Base-by-base conservation (phyloP, 2,888 invertebrate species). In the Aporophyla lueneburgensis region DNA sequence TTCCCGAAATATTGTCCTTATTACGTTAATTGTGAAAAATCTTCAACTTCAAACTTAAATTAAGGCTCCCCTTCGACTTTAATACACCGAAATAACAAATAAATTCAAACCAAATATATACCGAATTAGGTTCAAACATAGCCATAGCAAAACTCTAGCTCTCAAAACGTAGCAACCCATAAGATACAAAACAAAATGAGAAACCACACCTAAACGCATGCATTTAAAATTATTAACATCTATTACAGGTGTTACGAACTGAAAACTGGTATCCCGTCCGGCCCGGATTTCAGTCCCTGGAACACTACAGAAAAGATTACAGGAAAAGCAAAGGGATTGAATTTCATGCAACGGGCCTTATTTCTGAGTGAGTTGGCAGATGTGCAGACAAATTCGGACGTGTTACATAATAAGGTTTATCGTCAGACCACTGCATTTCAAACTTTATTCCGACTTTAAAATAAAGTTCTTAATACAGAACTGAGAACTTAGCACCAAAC, bases 281-380 rank as follows among this genome's bases (percentile, higher is more conserved):
- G 12, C 67, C 80, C 1, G 84, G 76, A 27, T 86, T 84, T 43
- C 54, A 61, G 10, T 86, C 84, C 10, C 74, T 84, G 6, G 76
- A 67, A 33, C 33, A 86, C 46, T 84, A 86, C 49, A 80, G 80
- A 71, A 86, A 74, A 54, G n/a, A 61, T 4, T 71, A 56, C 2
- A 84, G 58, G 10, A 69, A 61, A 71, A 54, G 3, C 12, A 80
- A 68, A 59, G 81, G 84, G 3, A 33, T 71, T 10, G 21, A 58
- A 0, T 54, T 78, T 12, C 46, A 56, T 10, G 63, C 67, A 19
- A 84, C 84, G 0, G 81, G 84, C 3, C 80, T 82, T 5, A 19
- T 82, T 21, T 53, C 81, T 1, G 81, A 82, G 81, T 82, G 4
- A 82, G 84, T 78, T 27, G 14, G 1, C 7, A 21, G 9, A 27